Base-by-base conservation (phyloP, 92 coral and sea anemone species). In the Phenganax stokvisi region DNA sequence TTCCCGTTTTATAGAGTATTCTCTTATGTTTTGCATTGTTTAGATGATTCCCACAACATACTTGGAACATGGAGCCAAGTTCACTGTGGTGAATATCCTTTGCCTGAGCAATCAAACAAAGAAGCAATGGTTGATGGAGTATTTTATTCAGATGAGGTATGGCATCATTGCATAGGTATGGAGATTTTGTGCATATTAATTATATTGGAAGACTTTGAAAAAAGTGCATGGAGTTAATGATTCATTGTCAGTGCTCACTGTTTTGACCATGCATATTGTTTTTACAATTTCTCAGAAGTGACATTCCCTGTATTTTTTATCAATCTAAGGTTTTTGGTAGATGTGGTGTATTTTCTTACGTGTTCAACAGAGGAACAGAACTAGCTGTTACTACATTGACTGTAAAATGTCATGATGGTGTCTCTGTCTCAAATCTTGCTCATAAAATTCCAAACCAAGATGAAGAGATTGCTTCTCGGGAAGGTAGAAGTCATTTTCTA, bases 1-100 rank as follows among this genome's bases (percentile, higher is more conserved):
- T 6, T 52, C n/a, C 60, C 12, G 58, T 5, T 0, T 12, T 75
- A 17, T 17, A 10, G 16, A 10, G 10, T 65, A 11, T 65, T 44
- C 13, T 8, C 11, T 29, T 54, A 17, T 74, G 9, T 77, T 77
- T 4, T 47, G 9, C 8, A 7, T 16, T 59, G 28, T 9, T 9
- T 12, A 79, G 83, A 57, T 65, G 62, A 79, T 63, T 30, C 67
- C 65, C 74, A 79, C 25, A 69, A 64, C 37, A 52, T 63, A 9
- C 16, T 27, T 63, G 98, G 97, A 29, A 80, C 88, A 60, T 94
- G 98, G 98, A 79, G 88, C 64, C 98, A 94, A 73, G 89, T 94
- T 7, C 98, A 94, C 73, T 88, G 88, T 86, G 98, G 98, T 15
- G 93, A 89, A 63, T 92, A 92, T 71, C 60, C 65, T 53, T 70